These are phyloP conservation scores for Glossosoma conforme DNA, from an alignment of 1,140 invertebrate species.

Conservation along the genomic window DNA sequence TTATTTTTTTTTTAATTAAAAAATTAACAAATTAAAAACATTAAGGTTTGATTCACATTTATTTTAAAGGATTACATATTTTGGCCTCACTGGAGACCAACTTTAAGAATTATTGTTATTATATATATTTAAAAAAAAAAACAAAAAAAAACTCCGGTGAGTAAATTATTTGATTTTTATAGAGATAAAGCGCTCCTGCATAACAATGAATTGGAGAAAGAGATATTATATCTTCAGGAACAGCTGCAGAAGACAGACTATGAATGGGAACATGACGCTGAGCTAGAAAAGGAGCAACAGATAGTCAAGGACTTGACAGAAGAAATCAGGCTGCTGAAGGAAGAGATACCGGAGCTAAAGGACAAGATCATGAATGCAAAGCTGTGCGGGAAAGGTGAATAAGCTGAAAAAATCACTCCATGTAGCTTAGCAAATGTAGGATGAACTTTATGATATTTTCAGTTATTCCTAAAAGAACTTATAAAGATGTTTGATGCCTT, in stretches of 20 bases:
- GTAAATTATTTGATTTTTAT: constrained; percentile 10
- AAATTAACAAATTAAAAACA: neutral
- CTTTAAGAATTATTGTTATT: constrained; percentile 11
- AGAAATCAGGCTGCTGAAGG: constrained; percentile 39
- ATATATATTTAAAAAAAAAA: neutral
- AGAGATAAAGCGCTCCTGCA: constrained; percentile 46
- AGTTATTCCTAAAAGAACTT: no score
- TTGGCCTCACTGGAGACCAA: neutral
- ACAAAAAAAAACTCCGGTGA: constrained; percentile 9
- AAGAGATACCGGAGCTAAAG: constrained; percentile 41
- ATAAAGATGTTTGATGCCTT: no score
- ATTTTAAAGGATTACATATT: neutral
- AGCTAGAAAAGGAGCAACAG: constrained; percentile 37
- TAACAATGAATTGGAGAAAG: constrained; percentile 45
- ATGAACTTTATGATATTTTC: no score
- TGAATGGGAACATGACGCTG: constrained; percentile 41
- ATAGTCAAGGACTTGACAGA: constrained; percentile 41
- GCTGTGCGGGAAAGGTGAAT: constrained; percentile 37
- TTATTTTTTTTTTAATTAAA: neutral
- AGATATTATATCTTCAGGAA: constrained; percentile 44
- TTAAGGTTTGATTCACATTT: neutral
- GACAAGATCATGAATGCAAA: constrained; percentile 47
- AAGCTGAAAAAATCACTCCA: constrained; percentile 16
- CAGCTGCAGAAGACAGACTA: constrained; percentile 43
- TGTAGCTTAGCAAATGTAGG: no score